Percentiles rank a stretch among this genome's conserved stretches.
phyloP scores from a whole-genome alignment of 2,888 invertebrate genomes.

The Harmothoe impar region DNA sequence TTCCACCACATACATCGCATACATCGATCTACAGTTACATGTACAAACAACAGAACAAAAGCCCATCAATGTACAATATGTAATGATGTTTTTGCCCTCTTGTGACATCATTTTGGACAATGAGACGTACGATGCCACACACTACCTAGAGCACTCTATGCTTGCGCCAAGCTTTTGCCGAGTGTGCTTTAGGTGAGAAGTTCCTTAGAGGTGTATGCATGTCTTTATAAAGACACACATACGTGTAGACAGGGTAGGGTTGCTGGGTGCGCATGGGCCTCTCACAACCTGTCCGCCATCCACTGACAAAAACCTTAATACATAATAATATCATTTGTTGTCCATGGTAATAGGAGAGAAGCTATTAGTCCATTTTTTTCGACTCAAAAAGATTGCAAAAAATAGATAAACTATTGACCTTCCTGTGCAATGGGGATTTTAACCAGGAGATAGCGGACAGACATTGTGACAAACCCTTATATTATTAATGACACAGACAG shows the following conservation, averaged over 20 bases:
- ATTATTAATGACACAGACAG: constrained; percentile 36
- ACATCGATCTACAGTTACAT: neutral
- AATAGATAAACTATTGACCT: too few relatives aligned
- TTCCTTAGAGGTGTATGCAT: too few relatives aligned
- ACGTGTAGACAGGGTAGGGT: neutral
- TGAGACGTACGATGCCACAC: neutral
- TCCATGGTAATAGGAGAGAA: too few relatives aligned
- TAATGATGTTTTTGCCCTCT: neutral
- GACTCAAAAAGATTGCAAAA: too few relatives aligned
- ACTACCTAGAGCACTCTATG: neutral
- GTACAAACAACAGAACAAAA: constrained; percentile 28
- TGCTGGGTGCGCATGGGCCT: neutral
- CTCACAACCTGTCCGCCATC: too few relatives aligned
- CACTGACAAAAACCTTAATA: neutral
- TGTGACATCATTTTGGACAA: neutral
- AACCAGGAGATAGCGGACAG: neutral
- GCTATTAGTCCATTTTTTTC: too few relatives aligned
- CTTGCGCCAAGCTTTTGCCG: constrained; percentile 1
- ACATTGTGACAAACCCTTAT: neutral
- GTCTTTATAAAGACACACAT: neutral
- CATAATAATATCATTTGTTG: neutral
- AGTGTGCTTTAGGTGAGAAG: neutral
- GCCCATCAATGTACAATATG: neutral
- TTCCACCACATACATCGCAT: neutral
- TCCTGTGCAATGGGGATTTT: too few relatives aligned